A percentile compares a stretch with the other conserved stretches of the same genome.
These are phyloP conservation scores for Drosophila ficusphila DNA, from an alignment of 1,140 invertebrate genomes.

Conservation along the genomic window DNA sequence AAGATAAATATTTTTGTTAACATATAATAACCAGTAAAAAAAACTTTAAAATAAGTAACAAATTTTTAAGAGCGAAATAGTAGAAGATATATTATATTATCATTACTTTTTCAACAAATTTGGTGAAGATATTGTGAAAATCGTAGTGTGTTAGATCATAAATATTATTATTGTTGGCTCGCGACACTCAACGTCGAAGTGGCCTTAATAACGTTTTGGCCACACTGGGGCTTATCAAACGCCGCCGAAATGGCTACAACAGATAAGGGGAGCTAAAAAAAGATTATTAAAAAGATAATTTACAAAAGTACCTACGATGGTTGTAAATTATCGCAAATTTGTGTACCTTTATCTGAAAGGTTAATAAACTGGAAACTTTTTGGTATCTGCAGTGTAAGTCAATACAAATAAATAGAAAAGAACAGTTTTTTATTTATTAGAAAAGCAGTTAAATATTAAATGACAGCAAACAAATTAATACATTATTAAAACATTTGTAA, in stretches of 20 bases:
- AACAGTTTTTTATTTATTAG: too few relatives aligned
- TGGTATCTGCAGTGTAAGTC: background rate
- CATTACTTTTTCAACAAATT: background rate
- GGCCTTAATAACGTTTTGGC: constrained; percentile 7
- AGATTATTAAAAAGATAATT: constrained; percentile 19
- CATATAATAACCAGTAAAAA: background rate
- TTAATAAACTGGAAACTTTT: background rate
- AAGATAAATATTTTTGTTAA: background rate
- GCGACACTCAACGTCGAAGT: background rate
- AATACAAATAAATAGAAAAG: background rate
- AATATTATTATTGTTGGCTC: background rate
- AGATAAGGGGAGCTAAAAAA: constrained; percentile 12
- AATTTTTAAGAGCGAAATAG: too few relatives aligned
- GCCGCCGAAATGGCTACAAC: background rate
- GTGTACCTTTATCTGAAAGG: background rate
- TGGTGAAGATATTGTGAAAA: background rate
- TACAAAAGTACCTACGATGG: background rate
- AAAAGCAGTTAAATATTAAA: too few relatives aligned
- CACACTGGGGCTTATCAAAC: constrained; percentile 3
- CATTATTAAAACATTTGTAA: too few relatives aligned
- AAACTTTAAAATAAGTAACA: background rate
- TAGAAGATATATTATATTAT: too few relatives aligned
- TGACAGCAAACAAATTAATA: too few relatives aligned
- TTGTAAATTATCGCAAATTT: background rate
- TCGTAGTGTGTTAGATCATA: background rate